These are phyloP conservation scores for Thelaira solivaga DNA, from an alignment of 2,888 invertebrate species.

Conservation along the genomic window DNA sequence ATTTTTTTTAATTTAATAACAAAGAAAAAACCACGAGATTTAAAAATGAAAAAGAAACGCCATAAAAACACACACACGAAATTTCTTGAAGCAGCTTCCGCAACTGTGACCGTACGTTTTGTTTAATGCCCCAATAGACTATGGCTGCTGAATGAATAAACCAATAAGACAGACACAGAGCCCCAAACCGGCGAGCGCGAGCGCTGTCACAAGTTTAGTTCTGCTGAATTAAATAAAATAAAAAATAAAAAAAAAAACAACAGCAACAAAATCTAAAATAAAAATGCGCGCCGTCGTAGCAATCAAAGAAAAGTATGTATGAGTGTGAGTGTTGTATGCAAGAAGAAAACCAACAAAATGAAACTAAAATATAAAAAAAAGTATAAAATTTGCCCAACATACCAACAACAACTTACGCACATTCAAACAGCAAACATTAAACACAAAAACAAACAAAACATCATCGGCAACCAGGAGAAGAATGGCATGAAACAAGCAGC, in stretches of 20 bases:
- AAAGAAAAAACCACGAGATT: constrained; percentile 14
- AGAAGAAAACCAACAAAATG: constrained; percentile 30
- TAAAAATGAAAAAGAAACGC: constrained; percentile 22
- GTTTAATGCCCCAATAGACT: constrained; percentile 46
- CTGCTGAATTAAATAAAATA: background rate
- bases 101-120: constrained; percentile 57
- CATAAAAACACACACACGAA: constrained; percentile 31
- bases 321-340: background rate
- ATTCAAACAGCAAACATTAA: background rate
- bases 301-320: background rate
- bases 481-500: background rate
- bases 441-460: constrained; percentile 11
- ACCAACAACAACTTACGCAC: constrained; percentile 6
- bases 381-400: constrained; percentile 20
- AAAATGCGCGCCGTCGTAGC: constrained; percentile 44
- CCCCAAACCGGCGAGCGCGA: constrained; percentile 30
- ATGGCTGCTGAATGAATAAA: constrained; percentile 49
- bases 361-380: background rate
- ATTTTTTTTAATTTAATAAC: background rate
- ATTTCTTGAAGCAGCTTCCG: constrained; percentile 58
- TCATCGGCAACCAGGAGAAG: constrained; percentile 8
- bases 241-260: background rate
- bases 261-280: constrained; percentile 23
- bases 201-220: constrained; percentile 37
- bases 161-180: constrained; percentile 33